These are phyloP conservation scores for Hecatera dysodea DNA, from an alignment of 2,888 invertebrate genomes.

Conservation along the genomic window DNA sequence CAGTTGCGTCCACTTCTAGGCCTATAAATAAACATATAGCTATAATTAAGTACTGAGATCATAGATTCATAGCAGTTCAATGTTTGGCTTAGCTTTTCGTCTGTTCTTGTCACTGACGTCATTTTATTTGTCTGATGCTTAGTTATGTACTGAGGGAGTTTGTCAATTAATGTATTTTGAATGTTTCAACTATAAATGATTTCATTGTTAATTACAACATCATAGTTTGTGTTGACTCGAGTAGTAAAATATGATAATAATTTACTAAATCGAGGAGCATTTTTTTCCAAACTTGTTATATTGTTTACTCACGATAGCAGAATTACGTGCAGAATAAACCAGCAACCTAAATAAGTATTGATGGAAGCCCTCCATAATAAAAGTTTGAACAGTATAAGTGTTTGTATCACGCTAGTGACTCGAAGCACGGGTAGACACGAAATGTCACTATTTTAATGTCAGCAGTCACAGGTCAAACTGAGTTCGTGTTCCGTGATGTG, in stretches of 20 bases:
- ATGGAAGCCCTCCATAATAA: constrained; percentile 66
- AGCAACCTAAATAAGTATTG: constrained; percentile 61
- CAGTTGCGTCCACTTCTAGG: constrained; percentile 63
- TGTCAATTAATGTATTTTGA: constrained; percentile 12
- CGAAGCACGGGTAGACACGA: constrained; percentile 69
- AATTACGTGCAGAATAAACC: constrained; percentile 34
- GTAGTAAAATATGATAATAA: constrained; percentile 20
- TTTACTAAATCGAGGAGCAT: constrained; percentile 5
- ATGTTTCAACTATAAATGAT: not conserved
- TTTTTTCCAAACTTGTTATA: constrained; percentile 2
- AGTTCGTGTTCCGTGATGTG: constrained; percentile 51
- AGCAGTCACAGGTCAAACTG: constrained; percentile 66
- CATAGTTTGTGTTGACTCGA: too few relatives aligned
- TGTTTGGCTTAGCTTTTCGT: constrained; percentile 20
- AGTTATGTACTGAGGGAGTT: constrained; percentile 11
- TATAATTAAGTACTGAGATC: constrained; percentile 55
- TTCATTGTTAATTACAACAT: constrained; percentile 11
- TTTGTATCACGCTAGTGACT: constrained; percentile 71
- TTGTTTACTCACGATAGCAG: constrained; percentile 10
- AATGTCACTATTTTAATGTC: constrained; percentile 75
- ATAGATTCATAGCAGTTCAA: constrained; percentile 40
- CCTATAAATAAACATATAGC: constrained; percentile 71
- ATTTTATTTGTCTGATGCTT: constrained; percentile 15
- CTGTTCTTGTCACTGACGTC: constrained; percentile 25
- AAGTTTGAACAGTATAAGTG: constrained; percentile 72